Base-by-base conservation (phyloP, 2,888 invertebrate genomes). In the Marronus borbonicus region DNA sequence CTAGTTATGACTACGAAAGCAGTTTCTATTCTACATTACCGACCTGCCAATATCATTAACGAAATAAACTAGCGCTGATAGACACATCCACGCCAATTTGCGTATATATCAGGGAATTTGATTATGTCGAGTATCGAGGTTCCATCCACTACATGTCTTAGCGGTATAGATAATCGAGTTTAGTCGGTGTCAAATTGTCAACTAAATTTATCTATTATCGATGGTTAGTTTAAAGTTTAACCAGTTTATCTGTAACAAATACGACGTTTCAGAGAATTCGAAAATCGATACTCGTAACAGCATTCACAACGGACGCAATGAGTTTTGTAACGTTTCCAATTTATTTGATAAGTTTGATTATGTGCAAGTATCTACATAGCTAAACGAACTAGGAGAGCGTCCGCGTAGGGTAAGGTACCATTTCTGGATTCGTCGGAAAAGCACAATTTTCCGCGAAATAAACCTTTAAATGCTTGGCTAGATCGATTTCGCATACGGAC, bases 41-140 rank as follows among this genome's bases (percentile, higher is more conserved):
- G 24, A 68, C 24, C 49, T 50, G 50, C 12, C 50, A 50, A 50
- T 68, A 50, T 50, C 66, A 66, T 66, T 68, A 68, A 50, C 50
- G 52, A 50, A 62, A 68, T 49, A 68, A 14, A 28, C 50, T 28
- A 50, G 28, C 8, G 50, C 8, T 49, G 68, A 68, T 68, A 50
- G 68, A 68, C 68, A 68, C 17, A 20, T 68, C 24, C 65, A 17
- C 39, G 65, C 36, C 50, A 68, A 68, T 50, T 68, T 68, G 49
- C 10, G 24, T 31, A 31, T 24, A 28, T 62, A 28, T 28, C 31
- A n/a, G 14, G 31, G 28, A 28, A 5, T 62, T 62, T 31, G 62
- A 62, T 62, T 62, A 62, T 31, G 14, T 62, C 31, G 28, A 62
- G 24, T 62, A 55, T 31, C 12, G n/a, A 31, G 31, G 14, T 31